A percentile compares a stretch with the other conserved stretches of the same genome.
These are phyloP conservation scores for Platysternon megacephalum DNA, from an alignment of 2,113 vertebrate genomes.

Conservation along the genomic window DNA sequence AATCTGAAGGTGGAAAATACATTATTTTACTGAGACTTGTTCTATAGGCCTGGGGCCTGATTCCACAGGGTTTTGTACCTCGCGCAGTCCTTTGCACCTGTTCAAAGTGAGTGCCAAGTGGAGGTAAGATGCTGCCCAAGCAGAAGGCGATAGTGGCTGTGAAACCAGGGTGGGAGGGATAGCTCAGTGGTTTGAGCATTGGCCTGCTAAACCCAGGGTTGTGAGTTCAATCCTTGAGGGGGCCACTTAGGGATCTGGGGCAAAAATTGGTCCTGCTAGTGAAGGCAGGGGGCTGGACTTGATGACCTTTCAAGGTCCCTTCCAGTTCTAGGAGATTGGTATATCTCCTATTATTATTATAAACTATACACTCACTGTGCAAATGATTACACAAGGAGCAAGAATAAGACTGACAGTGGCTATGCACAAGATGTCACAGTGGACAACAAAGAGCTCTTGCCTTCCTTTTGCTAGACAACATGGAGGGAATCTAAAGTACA, in stretches of 20 bases:
- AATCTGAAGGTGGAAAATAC: background rate
- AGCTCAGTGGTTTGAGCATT: too few species aligned
- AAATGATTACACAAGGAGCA: rapidly evolving
- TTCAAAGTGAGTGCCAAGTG: background rate
- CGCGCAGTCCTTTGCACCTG: too few species aligned
- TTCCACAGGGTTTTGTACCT: background rate
- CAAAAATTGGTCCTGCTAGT: too few species aligned
- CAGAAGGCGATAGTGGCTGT: background rate
- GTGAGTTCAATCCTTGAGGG: too few species aligned
- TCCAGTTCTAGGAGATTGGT: too few species aligned
- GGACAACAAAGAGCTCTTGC: background rate
- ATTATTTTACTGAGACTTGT: background rate
- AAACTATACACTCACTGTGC: background rate
- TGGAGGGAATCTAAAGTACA: background rate
- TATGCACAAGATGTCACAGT: background rate
- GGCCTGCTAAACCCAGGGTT: too few species aligned
- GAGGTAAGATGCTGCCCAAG: background rate
- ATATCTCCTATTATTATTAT: too few species aligned
- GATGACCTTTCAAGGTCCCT: too few species aligned
- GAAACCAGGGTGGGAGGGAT: too few species aligned
- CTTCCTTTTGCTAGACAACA: background rate
- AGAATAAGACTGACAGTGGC: background rate
- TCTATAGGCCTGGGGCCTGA: too few species aligned
- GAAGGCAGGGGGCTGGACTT: too few species aligned
- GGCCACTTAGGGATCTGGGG: too few species aligned